These are phyloP conservation scores for Brachionus paranguensis DNA, from an alignment of 1,140 invertebrate species.

Conservation along the genomic window DNA sequence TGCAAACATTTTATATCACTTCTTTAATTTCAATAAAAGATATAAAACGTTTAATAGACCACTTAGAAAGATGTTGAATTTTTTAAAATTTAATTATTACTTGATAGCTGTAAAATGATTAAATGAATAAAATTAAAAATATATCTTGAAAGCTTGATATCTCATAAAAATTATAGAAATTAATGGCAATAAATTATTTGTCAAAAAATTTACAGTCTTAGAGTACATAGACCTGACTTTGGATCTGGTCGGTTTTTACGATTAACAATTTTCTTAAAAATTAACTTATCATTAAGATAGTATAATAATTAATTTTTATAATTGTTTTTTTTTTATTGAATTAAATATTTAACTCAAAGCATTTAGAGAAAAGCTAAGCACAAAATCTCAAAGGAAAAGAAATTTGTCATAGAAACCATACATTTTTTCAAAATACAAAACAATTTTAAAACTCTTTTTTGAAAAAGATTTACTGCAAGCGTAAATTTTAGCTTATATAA, in stretches of 20 bases:
- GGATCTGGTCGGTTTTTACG: background rate
- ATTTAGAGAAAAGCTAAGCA: background rate
- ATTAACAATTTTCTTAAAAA: background rate
- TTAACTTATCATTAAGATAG: background rate
- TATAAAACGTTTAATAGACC: background rate
- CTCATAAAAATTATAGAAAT: background rate
- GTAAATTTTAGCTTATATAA: background rate
- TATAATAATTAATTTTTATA: background rate
- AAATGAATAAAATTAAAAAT: background rate
- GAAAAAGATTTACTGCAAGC: background rate
- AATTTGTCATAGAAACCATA: slow-evolving; percentile 23
- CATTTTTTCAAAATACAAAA: background rate
- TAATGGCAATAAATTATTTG: background rate
- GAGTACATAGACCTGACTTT: background rate
- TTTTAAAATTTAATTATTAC: background rate
- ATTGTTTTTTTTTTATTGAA: background rate
- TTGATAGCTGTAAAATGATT: background rate
- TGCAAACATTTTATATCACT: too few species aligned
- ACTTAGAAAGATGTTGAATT: background rate
- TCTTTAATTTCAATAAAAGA: background rate
- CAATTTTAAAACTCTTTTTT: background rate
- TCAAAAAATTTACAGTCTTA: background rate
- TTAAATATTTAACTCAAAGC: background rate
- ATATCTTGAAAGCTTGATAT: background rate
- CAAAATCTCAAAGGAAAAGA: background rate